Conservation (phyloP, 2,797 vertebrate species). For the Enteromius trimaculatus region DNA sequence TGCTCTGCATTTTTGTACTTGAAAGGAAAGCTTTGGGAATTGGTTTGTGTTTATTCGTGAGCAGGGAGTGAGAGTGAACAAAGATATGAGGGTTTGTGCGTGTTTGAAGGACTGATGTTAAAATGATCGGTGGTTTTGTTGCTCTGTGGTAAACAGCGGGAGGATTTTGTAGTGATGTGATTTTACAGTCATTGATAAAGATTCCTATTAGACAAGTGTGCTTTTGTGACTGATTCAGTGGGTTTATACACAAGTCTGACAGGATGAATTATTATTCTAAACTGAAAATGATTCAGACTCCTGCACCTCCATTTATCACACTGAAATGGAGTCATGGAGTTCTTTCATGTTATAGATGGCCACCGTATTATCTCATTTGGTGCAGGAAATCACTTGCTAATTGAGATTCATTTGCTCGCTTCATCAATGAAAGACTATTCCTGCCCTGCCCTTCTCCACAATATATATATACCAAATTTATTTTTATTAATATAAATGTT, state of each 20-base stretch:
- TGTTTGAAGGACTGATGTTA: conserved; percentile 18
- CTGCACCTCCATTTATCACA: conserved; percentile 6
- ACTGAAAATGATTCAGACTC: conserved; percentile 6
- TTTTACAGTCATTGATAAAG: conserved; percentile 64
- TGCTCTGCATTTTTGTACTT: conserved; percentile 33
- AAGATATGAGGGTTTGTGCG: conserved; percentile 22
- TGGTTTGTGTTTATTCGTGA: conserved; percentile 40
- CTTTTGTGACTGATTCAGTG: conserved; percentile 23
- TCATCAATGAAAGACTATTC: conserved; percentile 1
- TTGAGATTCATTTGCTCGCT: not conserved
- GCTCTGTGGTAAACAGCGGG: conserved; percentile 19
- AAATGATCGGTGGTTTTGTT: conserved; percentile 22
- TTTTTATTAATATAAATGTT: too few species aligned
- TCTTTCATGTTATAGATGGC: conserved; percentile 16
- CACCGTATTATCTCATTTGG: conserved; percentile 12
- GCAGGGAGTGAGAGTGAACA: not conserved
- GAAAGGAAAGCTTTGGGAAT: conserved; percentile 31
- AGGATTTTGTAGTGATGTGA: conserved; percentile 53
- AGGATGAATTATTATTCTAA: not conserved
- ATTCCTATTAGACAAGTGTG: conserved; percentile 60
- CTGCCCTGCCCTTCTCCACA: not conserved
- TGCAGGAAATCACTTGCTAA: conserved; percentile 26
- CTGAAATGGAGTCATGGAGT: conserved; percentile 4
- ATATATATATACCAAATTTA: too few species aligned
- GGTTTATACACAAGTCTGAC: not conserved